Conservation (phyloP, 2,888 invertebrate genomes). For the Pilophorus perplexus region DNA sequence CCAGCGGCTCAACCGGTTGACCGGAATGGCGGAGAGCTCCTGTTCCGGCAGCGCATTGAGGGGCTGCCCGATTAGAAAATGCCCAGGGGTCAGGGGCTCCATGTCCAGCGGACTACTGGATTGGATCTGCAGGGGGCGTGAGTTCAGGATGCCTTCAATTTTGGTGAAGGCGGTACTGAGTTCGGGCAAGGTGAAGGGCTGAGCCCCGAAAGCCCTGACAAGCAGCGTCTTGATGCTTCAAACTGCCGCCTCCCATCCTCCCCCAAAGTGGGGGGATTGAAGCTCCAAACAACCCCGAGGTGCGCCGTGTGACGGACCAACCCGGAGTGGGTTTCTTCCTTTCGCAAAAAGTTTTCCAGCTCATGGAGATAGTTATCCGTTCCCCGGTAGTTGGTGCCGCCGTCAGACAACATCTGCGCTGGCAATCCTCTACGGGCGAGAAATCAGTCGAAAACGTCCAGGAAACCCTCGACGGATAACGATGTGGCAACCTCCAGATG, state of each 20-base stretch:
- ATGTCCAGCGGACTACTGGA: constrained; percentile 47
- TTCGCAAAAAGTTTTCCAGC: background rate
- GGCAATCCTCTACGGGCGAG: too few relatives aligned
- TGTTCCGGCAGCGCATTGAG: constrained; percentile 49
- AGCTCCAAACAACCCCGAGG: constrained; percentile 27
- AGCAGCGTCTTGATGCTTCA: too few relatives aligned
- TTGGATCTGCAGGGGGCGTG: too few relatives aligned
- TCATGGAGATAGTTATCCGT: constrained; percentile 45
- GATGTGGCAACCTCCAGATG: too few relatives aligned
- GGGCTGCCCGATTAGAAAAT: constrained; percentile 48
- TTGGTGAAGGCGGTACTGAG: constrained; percentile 47
- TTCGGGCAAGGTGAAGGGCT: constrained; percentile 49
- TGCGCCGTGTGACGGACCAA: constrained; percentile 49
- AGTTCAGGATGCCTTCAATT: too few relatives aligned
- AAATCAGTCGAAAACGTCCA: too few relatives aligned
- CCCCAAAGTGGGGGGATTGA: constrained; percentile 48
- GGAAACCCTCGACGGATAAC: too few relatives aligned
- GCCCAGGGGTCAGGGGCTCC: constrained; percentile 50
- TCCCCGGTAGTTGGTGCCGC: constrained; percentile 51
- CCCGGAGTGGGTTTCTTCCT: constrained; percentile 48
- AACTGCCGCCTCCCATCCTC: too few relatives aligned
- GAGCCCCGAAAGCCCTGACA: constrained; percentile 45
- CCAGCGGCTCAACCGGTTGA: constrained; percentile 48
- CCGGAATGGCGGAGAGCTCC: constrained; percentile 36
- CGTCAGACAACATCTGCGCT: too few relatives aligned